Conservation (phyloP, 2,113 vertebrate genomes). For the Misgurnus anguillicaudatus region DNA sequence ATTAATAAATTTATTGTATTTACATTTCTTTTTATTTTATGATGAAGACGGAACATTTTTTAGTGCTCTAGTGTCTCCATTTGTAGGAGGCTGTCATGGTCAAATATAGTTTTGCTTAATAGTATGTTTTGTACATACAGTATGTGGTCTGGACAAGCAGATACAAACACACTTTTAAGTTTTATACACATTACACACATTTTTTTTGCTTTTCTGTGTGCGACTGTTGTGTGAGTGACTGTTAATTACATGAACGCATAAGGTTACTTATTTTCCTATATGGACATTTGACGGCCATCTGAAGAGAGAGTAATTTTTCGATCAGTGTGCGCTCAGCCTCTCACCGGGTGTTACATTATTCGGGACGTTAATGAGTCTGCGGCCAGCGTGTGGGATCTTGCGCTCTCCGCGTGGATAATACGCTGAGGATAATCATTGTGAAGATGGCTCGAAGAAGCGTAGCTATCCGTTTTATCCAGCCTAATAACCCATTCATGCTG, state of each 20-base stretch:
- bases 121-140: too few species aligned
- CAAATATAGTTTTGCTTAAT: too few species aligned
- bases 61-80: too few species aligned
- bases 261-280: not conserved
- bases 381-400: slow-evolving; percentile 3
- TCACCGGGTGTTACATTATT: slow-evolving; percentile 14
- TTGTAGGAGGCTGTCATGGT: too few species aligned
- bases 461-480: slow-evolving; percentile 6
- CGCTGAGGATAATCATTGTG: slow-evolving; percentile 1
- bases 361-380: slow-evolving; percentile 9
- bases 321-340: slow-evolving; percentile 15
- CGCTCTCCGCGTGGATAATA: slow-evolving; percentile 14
- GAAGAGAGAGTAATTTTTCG: slow-evolving; percentile 5
- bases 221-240: not conserved
- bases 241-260: slow-evolving; percentile 1
- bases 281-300: not conserved
- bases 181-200: too few species aligned
- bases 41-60: too few species aligned
- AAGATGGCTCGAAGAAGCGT: not conserved
- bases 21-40: too few species aligned
- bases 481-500: not conserved
- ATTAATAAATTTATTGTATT: too few species aligned
- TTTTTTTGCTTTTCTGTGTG: not conserved
- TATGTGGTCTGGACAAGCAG: too few species aligned
- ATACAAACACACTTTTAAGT: too few species aligned